Percentiles rank a stretch among this genome's conserved stretches.
Conservation (phyloP, 2,888 invertebrate species). For the Meandrusa payeni region DNA sequence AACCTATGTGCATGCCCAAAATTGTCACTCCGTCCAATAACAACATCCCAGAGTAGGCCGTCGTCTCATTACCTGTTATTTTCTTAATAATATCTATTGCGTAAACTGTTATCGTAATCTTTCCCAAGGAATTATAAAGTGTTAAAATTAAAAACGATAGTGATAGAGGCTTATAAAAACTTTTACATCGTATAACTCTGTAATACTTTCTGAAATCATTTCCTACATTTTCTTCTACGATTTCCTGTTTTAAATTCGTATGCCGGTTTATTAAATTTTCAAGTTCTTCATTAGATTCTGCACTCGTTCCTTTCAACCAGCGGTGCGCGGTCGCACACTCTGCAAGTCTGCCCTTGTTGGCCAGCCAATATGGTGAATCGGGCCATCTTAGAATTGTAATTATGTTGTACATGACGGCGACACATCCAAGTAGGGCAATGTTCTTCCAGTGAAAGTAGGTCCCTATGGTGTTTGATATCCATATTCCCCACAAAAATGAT, state of each 20-base stretch:
- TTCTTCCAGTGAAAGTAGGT: slow-evolving; percentile 30
- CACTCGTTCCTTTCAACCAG: slow-evolving; percentile 29
- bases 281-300: slow-evolving; percentile 29
- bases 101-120: slow-evolving; percentile 29
- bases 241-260: neutral
- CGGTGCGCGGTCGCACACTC: slow-evolving; percentile 28
- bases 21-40: slow-evolving; percentile 34
- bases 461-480: slow-evolving; percentile 29
- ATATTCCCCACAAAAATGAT: slow-evolving; percentile 29
- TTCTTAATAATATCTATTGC: slow-evolving; percentile 31
- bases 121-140: slow-evolving; percentile 30
- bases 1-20: slow-evolving; percentile 38
- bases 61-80: slow-evolving; percentile 27
- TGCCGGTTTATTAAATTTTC: slow-evolving; percentile 17
- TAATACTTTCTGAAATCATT: neutral
- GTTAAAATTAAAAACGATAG: slow-evolving; percentile 15
- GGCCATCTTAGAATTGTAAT: slow-evolving; percentile 27
- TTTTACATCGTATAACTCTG: neutral
- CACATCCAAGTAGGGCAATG: slow-evolving; percentile 23
- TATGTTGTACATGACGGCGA: slow-evolving; percentile 14
- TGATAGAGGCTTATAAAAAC: slow-evolving; percentile 25
- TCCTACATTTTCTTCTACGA: neutral
- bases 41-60: slow-evolving; percentile 33
- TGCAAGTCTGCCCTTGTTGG: slow-evolving; percentile 27
- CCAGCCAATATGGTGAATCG: slow-evolving; percentile 32